Conservation (phyloP, 1,140 invertebrate genomes). For the Monochamus saltuarius region DNA sequence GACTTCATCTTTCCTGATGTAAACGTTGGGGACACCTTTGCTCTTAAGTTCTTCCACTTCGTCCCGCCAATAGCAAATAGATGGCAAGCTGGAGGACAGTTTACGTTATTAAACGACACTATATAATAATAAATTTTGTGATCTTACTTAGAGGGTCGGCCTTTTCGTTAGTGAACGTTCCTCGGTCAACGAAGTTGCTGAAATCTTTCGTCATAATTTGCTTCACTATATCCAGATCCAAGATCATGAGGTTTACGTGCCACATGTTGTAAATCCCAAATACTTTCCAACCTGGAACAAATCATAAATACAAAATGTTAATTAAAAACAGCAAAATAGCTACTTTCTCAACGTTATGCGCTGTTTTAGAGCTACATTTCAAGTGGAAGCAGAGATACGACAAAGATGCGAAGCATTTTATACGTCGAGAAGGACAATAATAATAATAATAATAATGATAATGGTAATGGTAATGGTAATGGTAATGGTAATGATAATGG, state of each 20-base stretch:
- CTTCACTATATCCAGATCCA: constrained; percentile 18
- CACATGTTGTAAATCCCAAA: constrained; percentile 9
- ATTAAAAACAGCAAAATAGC: constrained; percentile 35
- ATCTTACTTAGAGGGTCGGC: constrained; percentile 48
- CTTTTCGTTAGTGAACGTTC: constrained; percentile 53
- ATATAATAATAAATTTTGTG: too few species aligned
- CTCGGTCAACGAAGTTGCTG: constrained; percentile 54
- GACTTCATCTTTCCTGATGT: constrained; percentile 54
- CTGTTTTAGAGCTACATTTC: too few species aligned
- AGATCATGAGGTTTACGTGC: background rate
- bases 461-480: too few species aligned
- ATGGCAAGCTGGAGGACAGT: constrained; percentile 52
- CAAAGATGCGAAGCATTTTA: too few species aligned
- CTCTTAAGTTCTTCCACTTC: constrained; percentile 53
- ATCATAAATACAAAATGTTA: too few species aligned
- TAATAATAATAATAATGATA: too few species aligned
- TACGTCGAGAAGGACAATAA: too few species aligned
- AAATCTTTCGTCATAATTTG: constrained; percentile 24
- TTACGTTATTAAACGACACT: constrained; percentile 19
- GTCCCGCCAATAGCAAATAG: constrained; percentile 51
- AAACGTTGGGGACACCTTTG: constrained; percentile 54
- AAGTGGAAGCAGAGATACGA: too few species aligned
- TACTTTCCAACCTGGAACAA: constrained; percentile 1
- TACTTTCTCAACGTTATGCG: too few species aligned
- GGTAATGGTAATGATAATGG: too few species aligned